Percentiles rank a stretch among this genome's conserved stretches.
These are phyloP conservation scores for Periphyllus acericola DNA, from an alignment of 2,888 invertebrate genomes.

Conservation along the genomic window DNA sequence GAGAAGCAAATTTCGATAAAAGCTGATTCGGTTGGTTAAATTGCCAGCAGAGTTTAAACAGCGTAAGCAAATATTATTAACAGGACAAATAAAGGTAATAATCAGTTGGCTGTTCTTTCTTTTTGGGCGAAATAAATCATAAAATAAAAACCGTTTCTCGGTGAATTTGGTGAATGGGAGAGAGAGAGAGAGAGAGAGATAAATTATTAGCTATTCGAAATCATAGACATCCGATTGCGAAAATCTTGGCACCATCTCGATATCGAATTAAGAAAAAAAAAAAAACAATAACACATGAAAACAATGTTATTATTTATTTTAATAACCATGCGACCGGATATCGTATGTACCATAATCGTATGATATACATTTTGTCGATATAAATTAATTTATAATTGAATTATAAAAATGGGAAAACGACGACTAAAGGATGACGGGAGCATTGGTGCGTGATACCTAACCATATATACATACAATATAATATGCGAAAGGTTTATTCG, in stretches of 20 bases:
- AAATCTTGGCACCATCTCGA: not conserved
- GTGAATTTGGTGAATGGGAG: not conserved
- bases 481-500: too few species aligned
- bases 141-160: not conserved
- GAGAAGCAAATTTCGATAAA: not conserved
- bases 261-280: not conserved
- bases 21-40: not conserved
- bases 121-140: too few species aligned
- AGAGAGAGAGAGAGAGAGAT: too few species aligned
- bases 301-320: not conserved
- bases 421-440: not conserved
- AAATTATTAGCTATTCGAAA: not conserved
- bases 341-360: too few species aligned
- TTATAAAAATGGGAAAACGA: not conserved
- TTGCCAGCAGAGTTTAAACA: not conserved
- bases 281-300: not conserved
- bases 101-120: not conserved
- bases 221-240: not conserved
- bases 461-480: too few species aligned
- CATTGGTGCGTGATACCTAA: too few species aligned
- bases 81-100: not conserved
- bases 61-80: slow-evolving; percentile 1
- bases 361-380: too few species aligned
- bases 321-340: too few species aligned
- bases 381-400: not conserved